A percentile compares a stretch with the other conserved stretches of the same genome.
These are phyloP conservation scores for Amiota mariae DNA, from an alignment of 2,888 invertebrate species.

Conservation along the genomic window DNA sequence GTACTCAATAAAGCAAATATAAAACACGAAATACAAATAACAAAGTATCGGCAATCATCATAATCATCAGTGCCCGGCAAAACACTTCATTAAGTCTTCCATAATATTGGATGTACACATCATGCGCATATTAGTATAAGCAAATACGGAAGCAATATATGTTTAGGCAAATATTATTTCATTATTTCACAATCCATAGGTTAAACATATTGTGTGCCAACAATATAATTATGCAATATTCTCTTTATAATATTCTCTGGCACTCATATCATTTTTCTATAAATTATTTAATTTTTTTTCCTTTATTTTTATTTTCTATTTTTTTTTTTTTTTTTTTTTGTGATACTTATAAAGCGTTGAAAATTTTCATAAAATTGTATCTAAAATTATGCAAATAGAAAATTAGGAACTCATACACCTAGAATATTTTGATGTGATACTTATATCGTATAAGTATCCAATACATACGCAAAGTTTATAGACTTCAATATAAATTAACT, in stretches of 20 bases:
- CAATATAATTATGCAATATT: neutral
- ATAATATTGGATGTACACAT: neutral
- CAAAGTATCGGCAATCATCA: too few species aligned
- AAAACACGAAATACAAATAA: neutral
- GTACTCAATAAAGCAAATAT: neutral
- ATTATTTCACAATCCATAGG: neutral
- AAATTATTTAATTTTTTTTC: too few species aligned
- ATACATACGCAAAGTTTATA: neutral
- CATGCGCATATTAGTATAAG: neutral
- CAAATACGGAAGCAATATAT: slow-evolving; percentile 7
- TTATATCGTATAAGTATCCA: neutral
- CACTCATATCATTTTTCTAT: too few species aligned
- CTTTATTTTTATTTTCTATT: too few species aligned
- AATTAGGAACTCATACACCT: neutral
- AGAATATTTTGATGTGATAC: neutral
- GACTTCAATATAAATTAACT: slow-evolving; percentile 52
- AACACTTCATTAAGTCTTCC: slow-evolving; percentile 6
- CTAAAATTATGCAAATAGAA: slow-evolving; percentile 16
- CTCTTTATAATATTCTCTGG: too few species aligned
- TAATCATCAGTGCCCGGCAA: too few species aligned
- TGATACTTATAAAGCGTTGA: neutral
- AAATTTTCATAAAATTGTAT: slow-evolving; percentile 12
- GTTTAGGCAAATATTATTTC: neutral
- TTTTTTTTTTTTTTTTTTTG: neutral
- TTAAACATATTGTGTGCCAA: neutral